Percentiles rank a stretch among this genome's conserved stretches.
phyloP scores from a whole-genome alignment of 1,140 invertebrate species.

The Drosophila navojoa region DNA sequence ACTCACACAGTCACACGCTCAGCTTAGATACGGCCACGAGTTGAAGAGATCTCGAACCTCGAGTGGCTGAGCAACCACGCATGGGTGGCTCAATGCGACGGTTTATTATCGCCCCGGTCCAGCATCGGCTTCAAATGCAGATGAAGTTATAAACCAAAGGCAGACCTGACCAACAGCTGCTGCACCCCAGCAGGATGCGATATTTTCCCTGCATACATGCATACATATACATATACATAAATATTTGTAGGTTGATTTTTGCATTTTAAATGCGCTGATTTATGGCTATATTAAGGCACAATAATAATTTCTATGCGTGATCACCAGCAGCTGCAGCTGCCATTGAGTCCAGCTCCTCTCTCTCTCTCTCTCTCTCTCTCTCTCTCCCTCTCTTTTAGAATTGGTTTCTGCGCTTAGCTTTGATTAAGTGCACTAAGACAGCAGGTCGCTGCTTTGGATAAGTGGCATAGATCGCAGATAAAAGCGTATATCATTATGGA shows the following conservation, averaged over 20 bases:
- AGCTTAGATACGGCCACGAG: constrained; percentile 5
- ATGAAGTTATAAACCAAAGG: constrained; percentile 73
- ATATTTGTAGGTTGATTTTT: constrained; percentile 18
- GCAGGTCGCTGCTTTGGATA: constrained; percentile 19
- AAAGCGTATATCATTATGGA: constrained; percentile 5
- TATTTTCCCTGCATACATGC: constrained; percentile 27
- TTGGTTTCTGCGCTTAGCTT: constrained; percentile 26
- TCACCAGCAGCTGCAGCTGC: constrained; percentile 63
- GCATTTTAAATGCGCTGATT: constrained; percentile 78
- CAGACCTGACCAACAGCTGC: constrained; percentile 40
- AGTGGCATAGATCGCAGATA: constrained; percentile 17
- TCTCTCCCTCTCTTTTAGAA: background rate
- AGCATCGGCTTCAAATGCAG: constrained; percentile 56
- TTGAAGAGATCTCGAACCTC: background rate
- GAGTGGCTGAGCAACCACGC: constrained; percentile 52
- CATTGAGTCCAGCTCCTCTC: background rate
- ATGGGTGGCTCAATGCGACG: constrained; percentile 72
- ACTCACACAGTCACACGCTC: constrained; percentile 11
- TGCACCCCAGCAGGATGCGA: constrained; percentile 68
- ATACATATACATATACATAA: background rate
- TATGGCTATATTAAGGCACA: constrained; percentile 81
- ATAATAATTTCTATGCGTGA: constrained; percentile 82
- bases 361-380: background rate
- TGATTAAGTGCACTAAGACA: constrained; percentile 32
- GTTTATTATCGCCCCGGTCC: constrained; percentile 70